These are phyloP conservation scores for Dunckerocampus dactyliophorus DNA, from an alignment of 2,113 vertebrate genomes.

Conservation along the genomic window DNA sequence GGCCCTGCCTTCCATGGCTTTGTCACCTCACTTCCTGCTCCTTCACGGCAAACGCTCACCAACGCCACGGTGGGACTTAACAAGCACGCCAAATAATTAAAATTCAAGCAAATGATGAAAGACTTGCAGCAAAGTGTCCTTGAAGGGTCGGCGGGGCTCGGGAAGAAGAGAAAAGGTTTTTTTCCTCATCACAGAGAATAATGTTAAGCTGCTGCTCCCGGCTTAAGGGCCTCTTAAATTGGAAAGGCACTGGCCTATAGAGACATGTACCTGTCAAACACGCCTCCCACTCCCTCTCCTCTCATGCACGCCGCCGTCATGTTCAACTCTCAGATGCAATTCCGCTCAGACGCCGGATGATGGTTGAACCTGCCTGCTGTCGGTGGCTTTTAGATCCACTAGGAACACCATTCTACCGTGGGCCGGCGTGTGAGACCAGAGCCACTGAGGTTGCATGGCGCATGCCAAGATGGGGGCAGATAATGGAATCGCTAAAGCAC, in stretches of 20 bases:
- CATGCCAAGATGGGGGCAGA: too few relatives aligned
- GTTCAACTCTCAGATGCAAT: conserved; percentile 40
- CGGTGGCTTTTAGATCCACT: conserved; percentile 30
- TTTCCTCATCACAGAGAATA: conserved; percentile 46
- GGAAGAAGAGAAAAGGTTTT: conserved; percentile 14
- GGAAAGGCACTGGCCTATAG: conserved; percentile 64
- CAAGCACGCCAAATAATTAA: conserved; percentile 64
- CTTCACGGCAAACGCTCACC: conserved; percentile 16
- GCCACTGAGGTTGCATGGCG: background rate
- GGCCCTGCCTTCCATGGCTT: conserved; percentile 41
- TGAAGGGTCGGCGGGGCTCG: conserved; percentile 62
- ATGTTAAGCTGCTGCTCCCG: conserved; percentile 59
- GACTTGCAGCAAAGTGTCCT: conserved; percentile 63
- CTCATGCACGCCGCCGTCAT: conserved; percentile 32
- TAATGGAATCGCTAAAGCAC: too few relatives aligned
- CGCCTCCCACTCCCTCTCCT: conserved; percentile 50
- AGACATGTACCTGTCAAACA: conserved; percentile 72
- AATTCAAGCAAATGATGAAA: conserved; percentile 70
- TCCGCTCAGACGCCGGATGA: conserved; percentile 34
- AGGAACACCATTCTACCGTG: conserved; percentile 51
- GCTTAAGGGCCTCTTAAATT: conserved; percentile 68
- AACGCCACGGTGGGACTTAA: conserved; percentile 40
- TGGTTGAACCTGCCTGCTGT: too few relatives aligned
- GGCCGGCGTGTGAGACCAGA: conserved; percentile 38
- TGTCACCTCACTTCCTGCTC: conserved; percentile 50